Evolutionary conservation across 2,113 vertebrate species (phyloP).

Genomic region (Pelmatolapia mariae): DNA sequence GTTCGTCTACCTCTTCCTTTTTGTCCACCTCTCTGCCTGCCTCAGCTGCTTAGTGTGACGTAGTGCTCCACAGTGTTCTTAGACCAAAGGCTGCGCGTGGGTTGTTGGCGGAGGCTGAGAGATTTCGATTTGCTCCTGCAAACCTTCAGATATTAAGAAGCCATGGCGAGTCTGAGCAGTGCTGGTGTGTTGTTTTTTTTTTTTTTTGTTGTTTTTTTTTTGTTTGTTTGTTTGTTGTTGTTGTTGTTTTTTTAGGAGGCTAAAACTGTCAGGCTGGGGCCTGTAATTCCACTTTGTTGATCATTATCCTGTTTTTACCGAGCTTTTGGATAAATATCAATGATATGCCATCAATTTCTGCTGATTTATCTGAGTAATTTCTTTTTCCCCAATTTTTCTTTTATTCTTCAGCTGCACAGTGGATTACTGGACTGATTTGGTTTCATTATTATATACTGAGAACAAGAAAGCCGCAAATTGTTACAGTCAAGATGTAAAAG

Average conservation of each 20-base stretch:
- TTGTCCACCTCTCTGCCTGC: constrained; percentile 6
- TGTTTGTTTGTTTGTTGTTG: too few species aligned
- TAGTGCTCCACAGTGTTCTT: constrained; percentile 25
- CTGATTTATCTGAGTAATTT: neutral
- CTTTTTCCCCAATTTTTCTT: neutral
- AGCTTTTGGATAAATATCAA: neutral
- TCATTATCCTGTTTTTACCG: neutral
- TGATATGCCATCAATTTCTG: neutral
- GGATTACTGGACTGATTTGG: neutral
- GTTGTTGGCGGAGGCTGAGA: neutral
- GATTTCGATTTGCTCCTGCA: neutral
- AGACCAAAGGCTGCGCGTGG: constrained; percentile 53
- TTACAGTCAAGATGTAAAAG: neutral
- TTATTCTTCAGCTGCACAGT: neutral
- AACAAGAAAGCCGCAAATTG: neutral
- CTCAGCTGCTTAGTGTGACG: neutral
- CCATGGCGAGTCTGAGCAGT: neutral
- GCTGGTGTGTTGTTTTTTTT: neutral
- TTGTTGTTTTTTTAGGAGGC: neutral
- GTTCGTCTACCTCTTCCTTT: constrained; percentile 31
- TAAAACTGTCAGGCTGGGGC: neutral
- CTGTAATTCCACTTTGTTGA: neutral
- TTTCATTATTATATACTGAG: neutral
- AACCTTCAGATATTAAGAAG: neutral
- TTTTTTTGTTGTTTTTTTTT: too few species aligned